Percentiles rank a stretch among this genome's conserved stretches.
These are phyloP conservation scores for Aphelocoma coerulescens DNA, from an alignment of 2,113 vertebrate genomes.

Conservation along the genomic window DNA sequence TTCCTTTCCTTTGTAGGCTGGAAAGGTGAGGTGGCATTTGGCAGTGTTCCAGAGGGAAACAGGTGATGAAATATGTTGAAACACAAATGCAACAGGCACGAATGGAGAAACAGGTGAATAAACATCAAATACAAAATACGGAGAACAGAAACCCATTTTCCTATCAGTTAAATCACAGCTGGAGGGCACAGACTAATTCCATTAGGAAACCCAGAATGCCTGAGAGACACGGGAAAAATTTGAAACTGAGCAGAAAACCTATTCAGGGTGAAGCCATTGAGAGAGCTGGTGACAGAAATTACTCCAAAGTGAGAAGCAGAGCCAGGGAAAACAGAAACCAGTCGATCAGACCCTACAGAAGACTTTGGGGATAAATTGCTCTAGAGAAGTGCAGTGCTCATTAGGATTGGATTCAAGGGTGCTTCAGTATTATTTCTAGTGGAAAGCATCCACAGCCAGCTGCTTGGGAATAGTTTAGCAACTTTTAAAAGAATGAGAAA, in stretches of 20 bases:
- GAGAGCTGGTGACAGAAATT: background rate
- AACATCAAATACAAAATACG: background rate
- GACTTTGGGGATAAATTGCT: background rate
- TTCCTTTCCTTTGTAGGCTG: background rate
- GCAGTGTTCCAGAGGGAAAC: background rate
- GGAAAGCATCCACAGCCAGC: background rate
- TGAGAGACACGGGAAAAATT: background rate
- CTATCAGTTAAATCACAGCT: background rate
- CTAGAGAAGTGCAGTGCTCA: background rate
- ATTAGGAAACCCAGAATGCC: background rate
- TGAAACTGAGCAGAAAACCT: background rate
- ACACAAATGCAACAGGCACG: rapidly evolving
- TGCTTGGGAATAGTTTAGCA: background rate
- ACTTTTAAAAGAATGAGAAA: background rate
- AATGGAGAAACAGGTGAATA: background rate
- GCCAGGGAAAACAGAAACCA: background rate
- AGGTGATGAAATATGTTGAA: background rate
- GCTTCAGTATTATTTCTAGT: background rate
- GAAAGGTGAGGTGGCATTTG: background rate
- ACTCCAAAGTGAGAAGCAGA: background rate
- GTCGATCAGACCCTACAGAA: background rate
- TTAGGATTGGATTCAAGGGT: background rate
- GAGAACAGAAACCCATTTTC: background rate
- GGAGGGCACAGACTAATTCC: background rate
- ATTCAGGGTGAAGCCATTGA: background rate